Conservation (phyloP, 2,797 vertebrate genomes). For the Smutsia gigantea region DNA sequence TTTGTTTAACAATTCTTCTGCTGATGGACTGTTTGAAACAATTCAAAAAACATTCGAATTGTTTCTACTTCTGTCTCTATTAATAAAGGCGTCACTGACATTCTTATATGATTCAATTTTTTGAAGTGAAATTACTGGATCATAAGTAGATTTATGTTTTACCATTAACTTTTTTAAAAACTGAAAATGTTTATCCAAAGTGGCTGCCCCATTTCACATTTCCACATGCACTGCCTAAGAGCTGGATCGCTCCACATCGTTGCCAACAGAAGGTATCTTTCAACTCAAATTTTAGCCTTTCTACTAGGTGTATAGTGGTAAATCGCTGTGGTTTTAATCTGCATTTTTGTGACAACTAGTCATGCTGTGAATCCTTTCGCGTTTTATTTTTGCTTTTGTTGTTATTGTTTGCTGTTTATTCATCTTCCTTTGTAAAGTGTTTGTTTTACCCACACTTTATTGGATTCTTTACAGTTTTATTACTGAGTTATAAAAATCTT, state of each 20-base stretch:
- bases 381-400: constrained; percentile 16
- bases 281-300: not conserved
- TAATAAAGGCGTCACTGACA: not conserved
- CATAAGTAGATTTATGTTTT: not conserved
- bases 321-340: not conserved
- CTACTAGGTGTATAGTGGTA: not conserved
- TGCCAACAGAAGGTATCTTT: not conserved
- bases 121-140: not conserved
- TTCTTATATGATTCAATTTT: not conserved
- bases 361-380: not conserved
- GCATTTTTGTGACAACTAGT: not conserved
- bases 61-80: not conserved
- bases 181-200: not conserved
- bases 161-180: not conserved
- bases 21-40: not conserved
- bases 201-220: not conserved
- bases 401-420: not conserved
- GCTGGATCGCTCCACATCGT: not conserved
- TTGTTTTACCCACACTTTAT: not conserved
- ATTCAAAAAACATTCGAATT: not conserved
- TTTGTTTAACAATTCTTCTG: not conserved
- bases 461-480: not conserved
- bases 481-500: not conserved
- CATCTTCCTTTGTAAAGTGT: not conserved
- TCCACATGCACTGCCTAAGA: not conserved